Evolutionary conservation across 2,888 invertebrate genomes (phyloP), one percentile per base, ranked within the genome.

Genomic region (Dorcus hopei): DNA sequence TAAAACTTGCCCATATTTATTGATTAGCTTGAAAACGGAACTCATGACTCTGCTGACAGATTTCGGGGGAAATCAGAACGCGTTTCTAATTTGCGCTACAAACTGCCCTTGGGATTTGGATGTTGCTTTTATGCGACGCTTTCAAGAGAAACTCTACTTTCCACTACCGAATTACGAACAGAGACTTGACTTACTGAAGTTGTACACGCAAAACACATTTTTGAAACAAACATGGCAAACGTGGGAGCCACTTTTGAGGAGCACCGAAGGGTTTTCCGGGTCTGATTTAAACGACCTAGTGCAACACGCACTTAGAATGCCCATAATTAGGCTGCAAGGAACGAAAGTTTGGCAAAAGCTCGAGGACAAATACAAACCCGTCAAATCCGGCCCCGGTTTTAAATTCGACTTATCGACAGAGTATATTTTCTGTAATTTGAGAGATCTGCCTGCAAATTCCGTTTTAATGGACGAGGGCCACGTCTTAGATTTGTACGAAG

Each of bases 51-150:
- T 84, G 70, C 76, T 85, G 69, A 80, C 82, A 63, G 68, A 65
- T 52, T 70, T 75, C 47, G 72, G 74, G 61, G 64, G 71, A n/a
- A 68, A 62, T 47, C 54, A 56, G n/a, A 72, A 74, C 50, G 63
- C 71, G 39, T 74, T 83, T 61, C 68, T 85, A 11, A 72, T 85
- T 23, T 81, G 82, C 66, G 84, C 84, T 11, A 85, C 85, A 2
- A 85, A 85, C 70, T 84, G 84, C 65, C 85, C 85, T 0, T 85
- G 85, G 85, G 85, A 85, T 60, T 72, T 85, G 26, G 85, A 85
- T 66, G 70, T 80, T 0, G 85, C 85, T 1, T 83, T 85, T 64
- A 67, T 84, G 54, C 68, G 85, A 53, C 74, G 85, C 45, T 84
- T 85, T 64, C 82, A 85, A 68, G 80, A 80, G 67, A 75, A 80